Evolutionary conservation across 1,140 invertebrate species (phyloP).

Genomic region (Neodiprion lecontei): DNA sequence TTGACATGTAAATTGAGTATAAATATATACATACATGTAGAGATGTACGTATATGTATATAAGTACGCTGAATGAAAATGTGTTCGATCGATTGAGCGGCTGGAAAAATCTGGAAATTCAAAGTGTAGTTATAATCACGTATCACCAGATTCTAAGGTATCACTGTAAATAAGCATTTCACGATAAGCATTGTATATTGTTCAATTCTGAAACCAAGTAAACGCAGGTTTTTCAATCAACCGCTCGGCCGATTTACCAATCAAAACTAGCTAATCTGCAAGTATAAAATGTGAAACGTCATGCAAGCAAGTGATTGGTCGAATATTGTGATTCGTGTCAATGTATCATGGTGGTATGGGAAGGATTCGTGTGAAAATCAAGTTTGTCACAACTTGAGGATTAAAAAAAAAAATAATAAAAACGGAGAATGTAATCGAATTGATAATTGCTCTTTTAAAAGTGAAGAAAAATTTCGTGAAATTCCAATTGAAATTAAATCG

Average conservation of each 20-base stretch:
- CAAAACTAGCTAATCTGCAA: background rate
- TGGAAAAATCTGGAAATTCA: background rate
- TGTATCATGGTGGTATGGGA: background rate
- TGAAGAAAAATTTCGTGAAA: background rate
- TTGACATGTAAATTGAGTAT: too few species aligned
- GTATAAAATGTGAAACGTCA: background rate
- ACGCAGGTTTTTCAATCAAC: background rate
- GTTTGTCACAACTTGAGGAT: too few species aligned
- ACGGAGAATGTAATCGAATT: background rate
- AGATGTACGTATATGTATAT: background rate
- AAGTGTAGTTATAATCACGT: too few species aligned
- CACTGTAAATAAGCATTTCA: too few species aligned
- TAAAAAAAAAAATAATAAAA: too few species aligned
- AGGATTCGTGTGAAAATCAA: background rate
- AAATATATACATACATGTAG: background rate
- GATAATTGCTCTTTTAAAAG: background rate
- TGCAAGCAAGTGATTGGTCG: conserved; percentile 5
- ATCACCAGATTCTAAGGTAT: too few species aligned
- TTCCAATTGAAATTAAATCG: background rate
- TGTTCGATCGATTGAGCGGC: background rate
- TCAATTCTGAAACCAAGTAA: background rate
- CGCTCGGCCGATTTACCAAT: background rate
- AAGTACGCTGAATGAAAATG: background rate
- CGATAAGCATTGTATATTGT: too few species aligned
- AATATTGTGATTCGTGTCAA: background rate